A percentile compares a stretch with the other conserved stretches of the same genome.
These are phyloP conservation scores for Dolomedes plantarius DNA, from an alignment of 2,888 invertebrate genomes.

Conservation along the genomic window DNA sequence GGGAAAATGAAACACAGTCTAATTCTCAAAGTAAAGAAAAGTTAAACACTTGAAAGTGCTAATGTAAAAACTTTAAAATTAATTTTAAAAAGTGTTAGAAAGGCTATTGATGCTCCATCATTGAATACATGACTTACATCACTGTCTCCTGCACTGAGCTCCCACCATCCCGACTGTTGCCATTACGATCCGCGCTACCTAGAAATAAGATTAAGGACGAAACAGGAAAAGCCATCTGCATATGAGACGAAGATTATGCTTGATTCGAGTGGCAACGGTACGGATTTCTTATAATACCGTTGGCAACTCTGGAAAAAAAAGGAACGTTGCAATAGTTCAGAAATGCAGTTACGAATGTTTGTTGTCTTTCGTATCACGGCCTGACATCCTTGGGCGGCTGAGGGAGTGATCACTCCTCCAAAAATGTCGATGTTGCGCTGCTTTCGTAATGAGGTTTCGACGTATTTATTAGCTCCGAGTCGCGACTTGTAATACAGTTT, in stretches of 20 bases:
- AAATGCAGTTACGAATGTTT: constrained; percentile 61
- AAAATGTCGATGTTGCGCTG: background rate
- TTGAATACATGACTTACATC: background rate
- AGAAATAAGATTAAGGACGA: constrained; percentile 57
- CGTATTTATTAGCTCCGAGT: background rate
- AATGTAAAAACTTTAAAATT: no score
- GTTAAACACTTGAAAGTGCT: no score
- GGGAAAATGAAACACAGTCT: no score
- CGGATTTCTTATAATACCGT: background rate
- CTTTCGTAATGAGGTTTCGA: background rate
- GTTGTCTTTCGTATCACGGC: constrained; percentile 33
- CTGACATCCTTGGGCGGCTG: background rate
- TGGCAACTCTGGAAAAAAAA: constrained; percentile 2
- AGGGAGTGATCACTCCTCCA: background rate
- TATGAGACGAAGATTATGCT: constrained; percentile 49
- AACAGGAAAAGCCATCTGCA: constrained; percentile 47
- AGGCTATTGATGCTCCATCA: no score
- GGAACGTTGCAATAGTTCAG: constrained; percentile 12
- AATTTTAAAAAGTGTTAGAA: no score
- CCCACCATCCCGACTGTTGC: background rate
- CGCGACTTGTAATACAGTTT: background rate
- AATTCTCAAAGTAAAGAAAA: no score
- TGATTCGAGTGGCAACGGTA: background rate
- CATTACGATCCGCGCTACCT: background rate
- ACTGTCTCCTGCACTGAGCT: background rate